Conservation (phyloP, 2,888 invertebrate species). For the Chalcis sispes region DNA sequence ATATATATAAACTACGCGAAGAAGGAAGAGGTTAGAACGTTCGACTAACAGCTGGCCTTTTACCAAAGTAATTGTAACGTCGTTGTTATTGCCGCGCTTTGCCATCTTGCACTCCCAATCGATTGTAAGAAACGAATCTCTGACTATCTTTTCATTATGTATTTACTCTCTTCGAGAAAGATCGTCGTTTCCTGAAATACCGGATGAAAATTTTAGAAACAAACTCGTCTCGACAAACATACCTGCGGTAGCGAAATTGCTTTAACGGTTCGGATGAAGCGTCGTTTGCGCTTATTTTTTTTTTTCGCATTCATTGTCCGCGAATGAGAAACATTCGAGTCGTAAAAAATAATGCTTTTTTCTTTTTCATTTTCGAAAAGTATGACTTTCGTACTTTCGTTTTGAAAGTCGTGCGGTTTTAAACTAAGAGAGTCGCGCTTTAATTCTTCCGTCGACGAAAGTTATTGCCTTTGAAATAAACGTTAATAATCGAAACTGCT, state of each 20-base stretch:
- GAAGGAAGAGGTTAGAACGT: slow-evolving; percentile 12
- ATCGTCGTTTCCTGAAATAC: too few species aligned
- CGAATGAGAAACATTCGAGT: not conserved
- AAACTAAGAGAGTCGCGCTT: not conserved
- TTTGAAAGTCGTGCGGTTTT: slow-evolving; percentile 16
- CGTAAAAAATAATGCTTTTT: slow-evolving; percentile 3
- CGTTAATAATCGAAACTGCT: not conserved
- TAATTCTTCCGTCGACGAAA: slow-evolving; percentile 4
- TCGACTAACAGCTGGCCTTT: slow-evolving; percentile 14
- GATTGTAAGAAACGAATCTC: too few species aligned
- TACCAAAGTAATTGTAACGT: slow-evolving; percentile 2
- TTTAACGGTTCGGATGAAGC: not conserved
- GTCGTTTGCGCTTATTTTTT: not conserved
- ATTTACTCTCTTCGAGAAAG: too few species aligned
- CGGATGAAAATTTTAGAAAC: too few species aligned
- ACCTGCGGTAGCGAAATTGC: slow-evolving; percentile 8
- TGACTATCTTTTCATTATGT: too few species aligned
- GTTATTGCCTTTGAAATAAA: not conserved
- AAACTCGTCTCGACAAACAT: too few species aligned
- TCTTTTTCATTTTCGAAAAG: not conserved
- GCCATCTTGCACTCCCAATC: too few species aligned
- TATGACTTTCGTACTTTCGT: slow-evolving; percentile 10
- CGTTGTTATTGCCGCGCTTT: too few species aligned
- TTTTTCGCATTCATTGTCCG: not conserved
- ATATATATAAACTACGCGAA: not conserved